Base-by-base conservation (phyloP, 2,888 invertebrate genomes). In the Hyposoter didymator region DNA sequence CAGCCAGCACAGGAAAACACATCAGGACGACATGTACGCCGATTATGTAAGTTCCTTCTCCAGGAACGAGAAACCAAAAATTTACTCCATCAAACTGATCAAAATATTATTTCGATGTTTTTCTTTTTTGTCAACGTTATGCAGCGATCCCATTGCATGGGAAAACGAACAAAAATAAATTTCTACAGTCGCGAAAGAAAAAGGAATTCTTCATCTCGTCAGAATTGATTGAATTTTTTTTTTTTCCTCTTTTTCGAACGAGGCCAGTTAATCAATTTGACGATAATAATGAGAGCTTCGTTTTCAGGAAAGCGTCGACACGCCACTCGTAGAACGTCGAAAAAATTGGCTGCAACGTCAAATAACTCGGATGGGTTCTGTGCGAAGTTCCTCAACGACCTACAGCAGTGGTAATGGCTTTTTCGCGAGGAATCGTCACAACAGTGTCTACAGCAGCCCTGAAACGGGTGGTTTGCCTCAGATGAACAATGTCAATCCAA, bases 321-420 rank as follows among this genome's bases (percentile, higher is more conserved):
- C 98, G 0, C 98, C 98, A 10, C 95, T 98, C 91, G 97, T 97
- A 22, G 97, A 98, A 92, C 94, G 97, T 78, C 95, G 98, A 52
- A 98, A 98, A 93, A 98, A 97, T 93, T 98, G 98, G 98, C 96
- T 98, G 90, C 97, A 97, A 89, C 95, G 98, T 69, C 97, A 97
- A 92, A 96, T 98, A 88, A 97, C 97, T 14, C 95, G 97, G 89
- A 97, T 98, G 96, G 98, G 98, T 1, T 98, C 98, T 0, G 96
- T 97, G 49, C 95, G 98, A 39, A 98, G 98, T 52, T 97, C 97
- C 1, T 97, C 97, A 0, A 98, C 98, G 0, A 97, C 97, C 0
- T 98, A 98, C 92, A 97, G 97, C 7, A 97, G 97, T 0, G 96
- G 96, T 10, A 95, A 95, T 2, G 96, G 96, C 14, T 95, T 97